Evolutionary conservation across 2,797 vertebrate genomes (phyloP).

Genomic region (Phalanger gymnotis): DNA sequence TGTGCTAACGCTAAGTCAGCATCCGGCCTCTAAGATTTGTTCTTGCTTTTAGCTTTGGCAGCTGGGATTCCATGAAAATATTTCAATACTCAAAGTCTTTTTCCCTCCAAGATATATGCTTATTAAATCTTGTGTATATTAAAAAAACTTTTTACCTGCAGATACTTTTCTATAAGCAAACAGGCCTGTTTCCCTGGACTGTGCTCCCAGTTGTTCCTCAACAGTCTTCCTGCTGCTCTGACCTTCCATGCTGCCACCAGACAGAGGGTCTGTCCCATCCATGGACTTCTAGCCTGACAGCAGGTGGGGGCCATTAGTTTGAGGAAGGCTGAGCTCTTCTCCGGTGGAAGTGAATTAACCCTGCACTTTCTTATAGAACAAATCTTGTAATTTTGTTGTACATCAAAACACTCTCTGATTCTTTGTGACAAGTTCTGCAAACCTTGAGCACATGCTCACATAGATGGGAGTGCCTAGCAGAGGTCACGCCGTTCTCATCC

Average conservation of each 20-base stretch:
- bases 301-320: neutral
- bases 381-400: neutral
- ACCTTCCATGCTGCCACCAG: neutral
- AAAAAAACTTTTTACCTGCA: neutral
- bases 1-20: neutral
- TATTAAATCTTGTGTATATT: neutral
- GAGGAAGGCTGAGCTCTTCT: neutral
- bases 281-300: neutral
- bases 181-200: neutral
- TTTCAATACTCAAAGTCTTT: no score
- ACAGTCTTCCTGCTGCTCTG: neutral
- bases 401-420: neutral
- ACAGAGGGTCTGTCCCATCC: neutral
- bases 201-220: neutral
- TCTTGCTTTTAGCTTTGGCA: neutral
- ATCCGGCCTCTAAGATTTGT: neutral
- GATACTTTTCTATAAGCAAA: no score
- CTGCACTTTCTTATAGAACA: neutral
- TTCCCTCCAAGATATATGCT: neutral
- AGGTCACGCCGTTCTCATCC: neutral
- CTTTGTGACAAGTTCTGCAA: neutral
- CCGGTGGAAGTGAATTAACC: neutral
- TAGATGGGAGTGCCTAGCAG: neutral
- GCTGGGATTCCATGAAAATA: neutral
- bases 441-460: neutral